Evolutionary conservation across 2,113 vertebrate genomes (phyloP), one percentile per base, ranked within the genome.

Genomic region (Zosterops lateralis): DNA sequence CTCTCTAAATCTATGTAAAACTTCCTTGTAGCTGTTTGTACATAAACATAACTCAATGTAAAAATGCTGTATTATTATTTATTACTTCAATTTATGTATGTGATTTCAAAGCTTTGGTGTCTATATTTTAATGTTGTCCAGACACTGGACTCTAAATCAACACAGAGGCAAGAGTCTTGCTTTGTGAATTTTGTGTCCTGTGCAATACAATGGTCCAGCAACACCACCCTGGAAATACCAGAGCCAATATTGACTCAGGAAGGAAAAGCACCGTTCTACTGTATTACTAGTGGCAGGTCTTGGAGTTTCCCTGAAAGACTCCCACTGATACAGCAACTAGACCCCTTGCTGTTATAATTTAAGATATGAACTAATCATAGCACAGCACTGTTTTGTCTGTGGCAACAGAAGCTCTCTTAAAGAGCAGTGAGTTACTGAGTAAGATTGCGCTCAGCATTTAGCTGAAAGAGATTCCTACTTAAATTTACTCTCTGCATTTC

Each of bases 221-320:
- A 67, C 68, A 90, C n/a, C 73, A 53, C 86, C 56, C 73, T 88
- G 88, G 83, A 96, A 94, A 93, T 95, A 96, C 81, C 80, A 72
- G 78, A 42, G 92, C 95, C 90, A 93, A 92, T 92, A 95, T 93
- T 96, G 93, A 96, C 95, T 96, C 93, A 95, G 65, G 93, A 93
- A 95, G 92, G 89, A 96, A 96, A 96, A 96, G 72, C 92, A 96
- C 96, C 95, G 14, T 84, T 85, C 84, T 84, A 3, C 75, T 86
- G 47, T 74, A 38, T 83, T 40, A 67, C 28, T 87, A 2, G 36
- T 83, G 84, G 81, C 91, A 85, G 75, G 65, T 71, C 68, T 83
- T 92, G 96, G 93, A 96, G 60, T 97, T 96, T 97, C 96, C 94
- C 96, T 92, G 85, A 77, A 85, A 96, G 91, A 92, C 57, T 94